Conservation (phyloP, 2,888 invertebrate genomes). For the Polydrusus tereticollis region DNA sequence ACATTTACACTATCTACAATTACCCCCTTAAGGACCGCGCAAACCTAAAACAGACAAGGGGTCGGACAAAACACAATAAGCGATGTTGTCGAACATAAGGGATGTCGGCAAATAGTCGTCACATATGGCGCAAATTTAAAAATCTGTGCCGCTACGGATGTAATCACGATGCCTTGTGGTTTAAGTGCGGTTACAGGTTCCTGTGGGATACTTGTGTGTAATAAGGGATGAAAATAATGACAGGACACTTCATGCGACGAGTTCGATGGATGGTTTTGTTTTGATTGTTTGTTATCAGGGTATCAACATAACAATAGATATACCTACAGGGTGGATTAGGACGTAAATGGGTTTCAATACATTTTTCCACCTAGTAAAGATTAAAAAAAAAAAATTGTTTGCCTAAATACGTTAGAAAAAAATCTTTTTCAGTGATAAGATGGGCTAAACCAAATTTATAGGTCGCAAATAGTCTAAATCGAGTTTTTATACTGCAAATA, state of each 20-base stretch:
- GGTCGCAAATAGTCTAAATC: too few relatives aligned
- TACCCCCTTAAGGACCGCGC: conserved; percentile 36
- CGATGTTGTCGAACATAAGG: conserved; percentile 45
- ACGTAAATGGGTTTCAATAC: too few relatives aligned
- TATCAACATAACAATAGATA: background rate
- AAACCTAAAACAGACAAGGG: conserved; percentile 36
- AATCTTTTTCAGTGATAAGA: too few relatives aligned
- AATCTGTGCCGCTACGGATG: conserved; percentile 37
- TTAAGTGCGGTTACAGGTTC: conserved; percentile 40
- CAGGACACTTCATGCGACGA: conserved; percentile 23
- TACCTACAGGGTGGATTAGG: too few relatives aligned
- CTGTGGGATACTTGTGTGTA: conserved; percentile 38
- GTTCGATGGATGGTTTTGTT: conserved; percentile 23
- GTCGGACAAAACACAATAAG: conserved; percentile 29
- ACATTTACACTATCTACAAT: conserved; percentile 28
- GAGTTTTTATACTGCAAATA: too few relatives aligned
- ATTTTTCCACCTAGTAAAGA: too few relatives aligned
- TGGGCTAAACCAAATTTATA: too few relatives aligned
- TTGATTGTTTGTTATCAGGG: conserved; percentile 5
- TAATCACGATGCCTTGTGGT: conserved; percentile 34
- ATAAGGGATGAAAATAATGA: conserved; percentile 39
- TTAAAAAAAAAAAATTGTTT: too few relatives aligned
- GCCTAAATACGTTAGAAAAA: too few relatives aligned
- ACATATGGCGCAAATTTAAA: conserved; percentile 55
- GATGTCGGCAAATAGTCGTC: conserved; percentile 48